Conservation (phyloP, 2,797 vertebrate genomes). For the Spheniscus humboldti region DNA sequence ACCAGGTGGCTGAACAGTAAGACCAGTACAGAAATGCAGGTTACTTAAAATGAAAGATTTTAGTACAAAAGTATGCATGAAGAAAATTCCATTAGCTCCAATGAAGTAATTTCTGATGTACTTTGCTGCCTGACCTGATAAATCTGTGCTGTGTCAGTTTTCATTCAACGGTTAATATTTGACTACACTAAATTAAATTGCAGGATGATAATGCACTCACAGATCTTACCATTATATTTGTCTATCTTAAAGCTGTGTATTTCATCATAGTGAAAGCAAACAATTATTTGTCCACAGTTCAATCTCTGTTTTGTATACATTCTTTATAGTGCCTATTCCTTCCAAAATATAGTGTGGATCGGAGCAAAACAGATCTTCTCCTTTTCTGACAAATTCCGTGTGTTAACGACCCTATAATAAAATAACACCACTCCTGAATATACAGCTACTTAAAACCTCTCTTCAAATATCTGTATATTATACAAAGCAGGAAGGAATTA, state of each 20-base stretch:
- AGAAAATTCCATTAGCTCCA: not conserved
- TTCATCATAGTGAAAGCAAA: not conserved
- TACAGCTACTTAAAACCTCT: not conserved
- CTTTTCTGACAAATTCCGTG: not conserved
- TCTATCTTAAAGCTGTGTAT: not conserved
- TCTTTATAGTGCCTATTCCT: not conserved
- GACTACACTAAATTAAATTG: slow-evolving; percentile 2
- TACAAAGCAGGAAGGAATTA: not conserved
- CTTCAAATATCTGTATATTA: not conserved
- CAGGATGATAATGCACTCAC: not conserved
- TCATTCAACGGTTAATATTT: not conserved
- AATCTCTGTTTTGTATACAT: not conserved
- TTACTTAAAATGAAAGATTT: not conserved
- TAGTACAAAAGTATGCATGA: not conserved
- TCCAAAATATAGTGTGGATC: not conserved
- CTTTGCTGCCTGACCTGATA: not conserved
- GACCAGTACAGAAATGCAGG: not conserved
- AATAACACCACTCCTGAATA: not conserved
- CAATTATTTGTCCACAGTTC: not conserved
- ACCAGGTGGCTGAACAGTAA: not conserved
- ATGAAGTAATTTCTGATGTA: not conserved
- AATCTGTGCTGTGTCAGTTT: not conserved
- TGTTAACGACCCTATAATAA: not conserved
- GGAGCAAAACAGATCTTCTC: not conserved
- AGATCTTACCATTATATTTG: not conserved